Evolutionary conservation across 2,888 invertebrate species (phyloP).

Genomic region (Carterocephalus palaemon): DNA sequence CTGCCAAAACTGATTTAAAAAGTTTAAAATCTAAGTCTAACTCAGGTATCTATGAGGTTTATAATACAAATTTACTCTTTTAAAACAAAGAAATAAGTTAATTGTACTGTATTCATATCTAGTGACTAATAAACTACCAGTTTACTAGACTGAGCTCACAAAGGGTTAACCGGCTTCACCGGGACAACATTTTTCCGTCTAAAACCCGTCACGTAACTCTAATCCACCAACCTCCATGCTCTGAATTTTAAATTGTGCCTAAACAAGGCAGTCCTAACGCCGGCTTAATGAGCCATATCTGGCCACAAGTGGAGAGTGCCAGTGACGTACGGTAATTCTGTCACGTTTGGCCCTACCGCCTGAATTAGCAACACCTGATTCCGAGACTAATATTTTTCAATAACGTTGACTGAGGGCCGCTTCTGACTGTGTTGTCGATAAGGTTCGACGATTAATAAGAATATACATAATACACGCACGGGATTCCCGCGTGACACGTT

Average conservation of each 20-base stretch:
- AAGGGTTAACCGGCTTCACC: background rate
- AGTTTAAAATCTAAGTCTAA: too few species aligned
- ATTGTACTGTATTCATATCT: too few species aligned
- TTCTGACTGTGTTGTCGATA: slow-evolving; percentile 12
- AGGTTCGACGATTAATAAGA: too few species aligned
- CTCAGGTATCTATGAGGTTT: too few species aligned
- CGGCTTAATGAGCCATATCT: slow-evolving; percentile 12
- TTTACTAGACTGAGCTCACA: too few species aligned
- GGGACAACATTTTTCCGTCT: background rate
- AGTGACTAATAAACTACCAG: too few species aligned
- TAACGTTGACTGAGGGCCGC: slow-evolving; percentile 17
- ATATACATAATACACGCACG: too few species aligned
- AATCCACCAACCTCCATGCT: slow-evolving; percentile 7
- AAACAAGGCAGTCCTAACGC: slow-evolving; percentile 7
- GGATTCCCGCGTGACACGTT: too few species aligned
- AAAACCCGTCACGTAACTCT: slow-evolving; percentile 7
- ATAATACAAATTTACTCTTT: too few species aligned
- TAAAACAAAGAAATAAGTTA: too few species aligned
- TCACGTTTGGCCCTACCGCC: slow-evolving; percentile 24
- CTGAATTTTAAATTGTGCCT: slow-evolving; percentile 11
- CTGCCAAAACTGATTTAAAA: too few species aligned
- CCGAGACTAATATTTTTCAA: slow-evolving; percentile 24
- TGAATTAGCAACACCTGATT: slow-evolving; percentile 36
- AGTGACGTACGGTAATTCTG: slow-evolving; percentile 28
- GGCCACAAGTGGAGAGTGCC: slow-evolving; percentile 9